Base-by-base conservation (phyloP, 2,113 vertebrate genomes). In the Mirza zaza region DNA sequence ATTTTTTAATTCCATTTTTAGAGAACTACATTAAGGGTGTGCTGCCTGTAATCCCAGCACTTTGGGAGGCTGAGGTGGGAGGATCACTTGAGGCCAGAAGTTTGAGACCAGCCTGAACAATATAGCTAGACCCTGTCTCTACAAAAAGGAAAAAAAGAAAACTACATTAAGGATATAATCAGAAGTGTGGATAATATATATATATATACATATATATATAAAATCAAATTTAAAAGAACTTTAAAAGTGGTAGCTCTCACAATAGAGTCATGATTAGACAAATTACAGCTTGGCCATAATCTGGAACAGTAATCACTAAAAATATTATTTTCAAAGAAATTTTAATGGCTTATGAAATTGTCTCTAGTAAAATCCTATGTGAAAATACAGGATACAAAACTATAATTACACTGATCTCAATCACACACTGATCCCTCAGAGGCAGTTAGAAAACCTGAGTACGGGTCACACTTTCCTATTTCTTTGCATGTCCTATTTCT, bases 341-440 rank as follows among this genome's bases (percentile, higher is more conserved):
- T 84, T 57, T 92, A 87, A 94, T 76, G 85, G 39, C 45, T 84
- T 63, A 55, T 67, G n/a, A 89, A 96, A 94, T 94, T 73, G 29
- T 88, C 90, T 87, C 42, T 61, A 94, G 83, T 87, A 92, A 84
- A 95, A 84, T 77, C 77, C 77, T 90, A 89, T 52, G 32, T 89
- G 59, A 39, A 95, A 76, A 93, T 71, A 85, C 32, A 79, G 18
- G 42, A 65, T 52, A 91, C 25, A 91, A 82, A 94, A 86, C n/a
- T 88, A 0, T 73, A 73, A 95, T 82, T 79, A 75, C 29, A 89
- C 59, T 67, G 25, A 89, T 80, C 42, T 79, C 71, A 27, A 3
- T 36, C 73, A 88, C 45, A 85, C 36, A 81, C 91, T 79, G 55
- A 92, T 92, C 9, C 67, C 80, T 42, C 6, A 50, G 59, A 32